Conservation (phyloP, 2,113 vertebrate genomes). For the Thalassarche chlororhynchos region DNA sequence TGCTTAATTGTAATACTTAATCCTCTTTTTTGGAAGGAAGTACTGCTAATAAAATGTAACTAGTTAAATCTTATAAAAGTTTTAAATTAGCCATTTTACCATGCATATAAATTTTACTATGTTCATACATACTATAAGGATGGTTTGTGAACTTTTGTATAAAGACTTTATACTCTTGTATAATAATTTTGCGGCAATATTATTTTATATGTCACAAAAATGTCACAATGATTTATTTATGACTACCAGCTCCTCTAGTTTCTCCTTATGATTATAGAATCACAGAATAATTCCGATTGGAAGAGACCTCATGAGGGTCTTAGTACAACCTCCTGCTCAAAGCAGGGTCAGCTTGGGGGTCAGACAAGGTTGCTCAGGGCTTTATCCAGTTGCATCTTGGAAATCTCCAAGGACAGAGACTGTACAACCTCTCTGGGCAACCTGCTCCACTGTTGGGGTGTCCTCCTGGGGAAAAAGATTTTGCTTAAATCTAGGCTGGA, state of each 20-base stretch:
- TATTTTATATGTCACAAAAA: conserved; percentile 2
- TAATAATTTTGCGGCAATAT: conserved; percentile 2
- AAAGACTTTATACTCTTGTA: not conserved
- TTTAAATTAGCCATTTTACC: not conserved
- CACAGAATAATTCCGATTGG: not conserved
- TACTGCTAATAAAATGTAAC: not conserved
- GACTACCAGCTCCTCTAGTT: not conserved
- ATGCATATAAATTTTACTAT: not conserved
- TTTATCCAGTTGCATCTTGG: not conserved
- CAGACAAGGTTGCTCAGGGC: not conserved
- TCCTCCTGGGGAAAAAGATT: not conserved
- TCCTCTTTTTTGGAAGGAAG: not conserved
- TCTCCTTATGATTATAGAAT: not conserved
- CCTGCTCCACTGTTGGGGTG: not conserved
- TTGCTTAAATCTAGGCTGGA: not conserved
- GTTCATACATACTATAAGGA: not conserved
- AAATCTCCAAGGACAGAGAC: not conserved
- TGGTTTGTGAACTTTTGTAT: not conserved
- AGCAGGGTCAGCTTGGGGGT: not conserved
- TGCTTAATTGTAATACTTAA: not conserved
- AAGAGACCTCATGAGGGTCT: not conserved
- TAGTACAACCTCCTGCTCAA: not conserved
- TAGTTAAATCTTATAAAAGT: not conserved
- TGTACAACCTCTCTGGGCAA: not conserved
- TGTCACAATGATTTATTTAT: not conserved